phyloP scores from a whole-genome alignment of 2,888 invertebrate species.

The Temnothorax rugatulus region DNA sequence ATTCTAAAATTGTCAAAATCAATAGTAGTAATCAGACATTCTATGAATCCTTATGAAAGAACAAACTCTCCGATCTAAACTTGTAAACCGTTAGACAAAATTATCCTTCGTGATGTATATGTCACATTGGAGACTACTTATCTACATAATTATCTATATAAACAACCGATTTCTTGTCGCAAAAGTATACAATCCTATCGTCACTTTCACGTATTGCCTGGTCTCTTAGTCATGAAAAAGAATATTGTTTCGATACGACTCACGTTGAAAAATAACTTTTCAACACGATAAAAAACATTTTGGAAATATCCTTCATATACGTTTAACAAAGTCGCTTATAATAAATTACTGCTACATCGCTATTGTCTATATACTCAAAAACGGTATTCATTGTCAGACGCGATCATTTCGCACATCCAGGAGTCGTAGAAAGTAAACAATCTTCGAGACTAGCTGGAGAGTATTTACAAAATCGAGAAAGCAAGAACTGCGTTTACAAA shows the following conservation, averaged over 20 bases:
- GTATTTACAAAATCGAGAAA: constrained; percentile 25
- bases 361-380: not conserved
- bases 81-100: constrained; percentile 78
- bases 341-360: constrained; percentile 16
- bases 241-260: constrained; percentile 10
- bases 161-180: constrained; percentile 70
- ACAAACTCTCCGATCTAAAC: constrained; percentile 25
- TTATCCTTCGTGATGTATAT: constrained; percentile 70
- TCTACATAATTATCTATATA: constrained; percentile 73
- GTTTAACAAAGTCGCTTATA: constrained; percentile 34
- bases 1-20: not conserved
- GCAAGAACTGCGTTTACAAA: constrained; percentile 7
- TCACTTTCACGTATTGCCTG: constrained; percentile 38
- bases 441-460: constrained; percentile 14
- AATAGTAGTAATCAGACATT: not conserved
- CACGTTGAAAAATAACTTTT: constrained; percentile 6
- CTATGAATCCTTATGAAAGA: not conserved
- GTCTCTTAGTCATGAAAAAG: constrained; percentile 23
- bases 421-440: not conserved
- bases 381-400: not conserved
- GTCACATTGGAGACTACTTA: constrained; percentile 74
- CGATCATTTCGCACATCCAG: not conserved
- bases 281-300: constrained; percentile 18
- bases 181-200: constrained; percentile 59
- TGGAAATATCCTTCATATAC: constrained; percentile 18